phyloP scores from a whole-genome alignment of 2,888 invertebrate genomes.

The Hirtodrosophila cameraria region DNA sequence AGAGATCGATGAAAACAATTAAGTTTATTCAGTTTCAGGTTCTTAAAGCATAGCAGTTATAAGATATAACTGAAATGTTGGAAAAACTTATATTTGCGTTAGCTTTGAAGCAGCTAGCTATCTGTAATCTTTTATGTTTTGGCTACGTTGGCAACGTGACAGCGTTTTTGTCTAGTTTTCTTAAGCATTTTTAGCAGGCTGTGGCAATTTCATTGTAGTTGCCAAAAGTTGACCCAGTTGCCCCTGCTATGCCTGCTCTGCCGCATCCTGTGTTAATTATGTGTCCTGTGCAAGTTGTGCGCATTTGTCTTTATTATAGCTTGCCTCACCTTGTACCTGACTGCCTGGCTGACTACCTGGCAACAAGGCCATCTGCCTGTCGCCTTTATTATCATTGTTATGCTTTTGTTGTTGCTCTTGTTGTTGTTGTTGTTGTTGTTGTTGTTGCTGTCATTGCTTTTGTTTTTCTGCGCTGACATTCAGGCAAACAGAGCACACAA shows the following conservation, averaged over 20 bases:
- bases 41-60: no score
- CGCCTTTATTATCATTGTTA: conserved; percentile 73
- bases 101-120: not conserved
- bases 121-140: not conserved
- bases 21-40: no score
- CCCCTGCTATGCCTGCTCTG: not conserved
- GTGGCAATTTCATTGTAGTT: conserved; percentile 26
- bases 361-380: conserved; percentile 72
- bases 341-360: conserved; percentile 51
- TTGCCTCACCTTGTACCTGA: conserved; percentile 24
- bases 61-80: no score
- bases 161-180: conserved; percentile 13
- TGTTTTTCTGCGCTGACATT: conserved; percentile 76
- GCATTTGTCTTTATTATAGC: conserved; percentile 77
- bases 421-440: conserved; percentile 26
- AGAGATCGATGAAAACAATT: not conserved
- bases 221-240: conserved; percentile 27
- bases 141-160: conserved; percentile 15
- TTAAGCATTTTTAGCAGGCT: not conserved
- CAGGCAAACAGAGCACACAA: conserved; percentile 42
- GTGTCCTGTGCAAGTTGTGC: conserved; percentile 72
- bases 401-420: conserved; percentile 44
- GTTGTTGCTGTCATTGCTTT: conserved; percentile 42
- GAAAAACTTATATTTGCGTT: no score
- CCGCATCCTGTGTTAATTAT: conserved; percentile 63